phyloP scores from a whole-genome alignment of 2,113 vertebrate genomes.

The Brachyistius frenatus region DNA sequence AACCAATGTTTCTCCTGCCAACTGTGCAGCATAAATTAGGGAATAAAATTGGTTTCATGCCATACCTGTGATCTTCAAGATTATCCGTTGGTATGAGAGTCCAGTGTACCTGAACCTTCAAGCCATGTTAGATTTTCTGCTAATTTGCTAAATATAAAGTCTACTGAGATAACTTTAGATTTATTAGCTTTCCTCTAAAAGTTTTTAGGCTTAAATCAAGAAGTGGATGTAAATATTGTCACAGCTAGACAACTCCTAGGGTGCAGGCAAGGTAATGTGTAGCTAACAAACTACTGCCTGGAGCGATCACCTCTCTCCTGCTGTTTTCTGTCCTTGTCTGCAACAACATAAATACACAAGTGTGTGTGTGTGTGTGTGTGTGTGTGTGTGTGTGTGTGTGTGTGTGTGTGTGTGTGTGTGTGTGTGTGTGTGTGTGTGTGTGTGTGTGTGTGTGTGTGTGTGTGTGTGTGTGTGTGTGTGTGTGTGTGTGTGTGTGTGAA shows the following conservation, averaged over 20 bases:
- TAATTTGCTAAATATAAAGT: slow-evolving; percentile 23
- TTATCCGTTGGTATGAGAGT: slow-evolving; percentile 19
- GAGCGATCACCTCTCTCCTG: slow-evolving; percentile 66
- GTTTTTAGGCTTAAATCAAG: slow-evolving; percentile 35
- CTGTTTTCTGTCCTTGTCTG: slow-evolving; percentile 70
- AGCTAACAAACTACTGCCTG: slow-evolving; percentile 68
- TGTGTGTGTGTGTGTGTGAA: slow-evolving; percentile 11
- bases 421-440: slow-evolving; percentile 15
- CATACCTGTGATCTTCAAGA: slow-evolving; percentile 34
- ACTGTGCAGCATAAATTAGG: slow-evolving; percentile 47
- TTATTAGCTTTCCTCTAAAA: slow-evolving; percentile 17
- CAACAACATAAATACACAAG: slow-evolving; percentile 30
- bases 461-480: slow-evolving; percentile 9
- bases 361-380: slow-evolving; percentile 21
- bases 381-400: slow-evolving; percentile 11
- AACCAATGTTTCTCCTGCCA: slow-evolving; percentile 30
- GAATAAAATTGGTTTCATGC: slow-evolving; percentile 6
- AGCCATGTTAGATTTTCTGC: slow-evolving; percentile 13
- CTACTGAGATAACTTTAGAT: slow-evolving; percentile 25
- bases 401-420: slow-evolving; percentile 12
- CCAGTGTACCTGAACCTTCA: background rate
- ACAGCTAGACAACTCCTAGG: slow-evolving; percentile 48
- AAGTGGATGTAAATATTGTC: slow-evolving; percentile 60
- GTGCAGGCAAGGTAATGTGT: slow-evolving; percentile 58
- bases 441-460: slow-evolving; percentile 17